Evolutionary conservation across 92 coral and sea anemone species (phyloP).

Genomic region (Umimayanthus kanabou): DNA sequence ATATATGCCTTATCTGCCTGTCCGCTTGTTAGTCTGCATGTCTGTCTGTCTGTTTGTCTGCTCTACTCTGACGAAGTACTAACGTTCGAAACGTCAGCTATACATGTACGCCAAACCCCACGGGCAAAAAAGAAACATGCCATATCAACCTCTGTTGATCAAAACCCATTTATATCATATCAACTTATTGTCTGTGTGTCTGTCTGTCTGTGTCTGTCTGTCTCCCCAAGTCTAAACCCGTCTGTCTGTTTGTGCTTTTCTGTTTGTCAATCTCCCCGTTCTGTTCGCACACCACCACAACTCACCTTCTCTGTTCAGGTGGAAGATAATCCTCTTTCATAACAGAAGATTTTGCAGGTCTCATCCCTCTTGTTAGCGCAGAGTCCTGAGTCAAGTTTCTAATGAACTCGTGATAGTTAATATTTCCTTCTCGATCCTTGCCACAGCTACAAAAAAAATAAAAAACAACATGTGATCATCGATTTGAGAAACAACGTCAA

Average conservation of each 20-base stretch:
- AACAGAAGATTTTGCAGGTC: conserved; percentile 66
- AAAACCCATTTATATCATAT: no score
- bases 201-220: no score
- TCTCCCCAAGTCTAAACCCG: not conserved
- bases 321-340: conserved; percentile 86
- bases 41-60: no score
- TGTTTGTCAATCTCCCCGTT: not conserved
- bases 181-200: no score
- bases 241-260: not conserved
- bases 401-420: conserved; percentile 68
- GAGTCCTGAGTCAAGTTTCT: conserved; percentile 57
- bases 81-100: no score
- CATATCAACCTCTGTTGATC: no score
- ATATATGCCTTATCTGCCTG: no score
- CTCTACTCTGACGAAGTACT: no score
- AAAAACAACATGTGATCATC: not conserved
- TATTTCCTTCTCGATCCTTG: conserved; percentile 43
- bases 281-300: not conserved
- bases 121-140: no score
- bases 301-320: conserved; percentile 69
- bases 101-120: no score
- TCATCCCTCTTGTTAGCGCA: conserved; percentile 56
- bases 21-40: no score
- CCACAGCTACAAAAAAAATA: conserved; percentile 25
- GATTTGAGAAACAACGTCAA: not conserved